These are phyloP conservation scores for Notolepis coatsorum DNA, from an alignment of 2,797 vertebrate genomes.

Conservation along the genomic window DNA sequence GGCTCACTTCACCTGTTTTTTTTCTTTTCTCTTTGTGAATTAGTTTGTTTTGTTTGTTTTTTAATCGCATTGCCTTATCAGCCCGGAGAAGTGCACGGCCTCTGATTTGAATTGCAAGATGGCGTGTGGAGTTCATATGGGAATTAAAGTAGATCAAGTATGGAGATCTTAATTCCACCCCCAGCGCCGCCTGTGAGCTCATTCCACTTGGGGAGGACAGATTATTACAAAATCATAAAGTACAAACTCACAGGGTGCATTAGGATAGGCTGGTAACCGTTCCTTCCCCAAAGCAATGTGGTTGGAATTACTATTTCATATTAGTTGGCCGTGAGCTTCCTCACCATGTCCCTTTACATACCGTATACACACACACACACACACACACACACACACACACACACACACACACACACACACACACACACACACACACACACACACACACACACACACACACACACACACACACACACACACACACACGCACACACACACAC, in stretches of 20 bases:
- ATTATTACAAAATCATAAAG: conserved; percentile 37
- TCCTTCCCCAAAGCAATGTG: conserved; percentile 13
- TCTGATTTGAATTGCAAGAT: conserved; percentile 15
- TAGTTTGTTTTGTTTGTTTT: neutral
- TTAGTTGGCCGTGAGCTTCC: conserved; percentile 11
- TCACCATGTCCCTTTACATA: neutral
- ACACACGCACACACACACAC: no score
- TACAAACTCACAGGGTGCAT: conserved; percentile 43
- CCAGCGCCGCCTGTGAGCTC: conserved; percentile 41
- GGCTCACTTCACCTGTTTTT: conserved; percentile 1
- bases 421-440: no score
- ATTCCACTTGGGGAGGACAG: conserved; percentile 46
- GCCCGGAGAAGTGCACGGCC: conserved; percentile 13
- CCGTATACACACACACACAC: conserved; percentile 3
- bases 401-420: neutral
- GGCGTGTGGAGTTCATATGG: conserved; percentile 9
- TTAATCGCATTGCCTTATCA: conserved; percentile 23
- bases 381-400: neutral
- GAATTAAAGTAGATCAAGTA: conserved; percentile 46
- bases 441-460: neutral
- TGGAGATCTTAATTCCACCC: conserved; percentile 51
- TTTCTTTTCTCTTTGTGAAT: neutral
- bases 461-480: no score
- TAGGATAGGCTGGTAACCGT: conserved; percentile 10
- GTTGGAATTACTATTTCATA: conserved; percentile 23